Evolutionary conservation across 2,113 vertebrate species (phyloP).

Genomic region (Axis porcinus): DNA sequence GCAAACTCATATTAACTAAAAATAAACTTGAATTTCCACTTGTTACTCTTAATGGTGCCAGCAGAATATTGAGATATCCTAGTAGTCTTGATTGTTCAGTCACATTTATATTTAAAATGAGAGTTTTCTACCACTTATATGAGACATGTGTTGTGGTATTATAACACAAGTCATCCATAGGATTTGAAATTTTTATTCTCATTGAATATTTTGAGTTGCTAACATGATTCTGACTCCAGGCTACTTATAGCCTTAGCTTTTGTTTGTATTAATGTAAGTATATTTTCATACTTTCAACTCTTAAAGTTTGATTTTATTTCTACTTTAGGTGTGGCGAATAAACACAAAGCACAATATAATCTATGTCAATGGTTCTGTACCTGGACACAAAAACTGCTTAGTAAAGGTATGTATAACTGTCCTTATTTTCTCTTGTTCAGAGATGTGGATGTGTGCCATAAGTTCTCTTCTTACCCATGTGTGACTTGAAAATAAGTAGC

Average conservation of each 20-base stretch:
- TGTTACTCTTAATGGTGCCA: background rate
- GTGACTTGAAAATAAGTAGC: background rate
- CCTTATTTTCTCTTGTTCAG: background rate
- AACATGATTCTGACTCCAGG: background rate
- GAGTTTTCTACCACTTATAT: background rate
- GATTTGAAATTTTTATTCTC: background rate
- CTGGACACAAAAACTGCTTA: constrained; percentile 93
- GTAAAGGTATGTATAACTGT: constrained; percentile 88
- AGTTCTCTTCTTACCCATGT: background rate
- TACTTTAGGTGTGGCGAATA: constrained; percentile 92
- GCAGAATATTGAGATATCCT: background rate
- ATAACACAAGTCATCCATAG: background rate
- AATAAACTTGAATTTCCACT: background rate
- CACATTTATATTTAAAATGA: background rate
- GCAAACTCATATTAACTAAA: background rate
- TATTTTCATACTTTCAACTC: background rate
- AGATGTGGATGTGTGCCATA: background rate
- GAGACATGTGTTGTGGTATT: background rate
- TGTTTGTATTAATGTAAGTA: background rate
- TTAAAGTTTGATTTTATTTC: background rate
- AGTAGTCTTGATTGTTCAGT: background rate
- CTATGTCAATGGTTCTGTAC: constrained; percentile 93
- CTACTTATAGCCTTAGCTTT: background rate
- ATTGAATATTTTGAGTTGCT: background rate
- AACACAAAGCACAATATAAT: constrained; percentile 93